Evolutionary conservation across 1,140 invertebrate genomes (phyloP).

Genomic region (Drosophila santomea): DNA sequence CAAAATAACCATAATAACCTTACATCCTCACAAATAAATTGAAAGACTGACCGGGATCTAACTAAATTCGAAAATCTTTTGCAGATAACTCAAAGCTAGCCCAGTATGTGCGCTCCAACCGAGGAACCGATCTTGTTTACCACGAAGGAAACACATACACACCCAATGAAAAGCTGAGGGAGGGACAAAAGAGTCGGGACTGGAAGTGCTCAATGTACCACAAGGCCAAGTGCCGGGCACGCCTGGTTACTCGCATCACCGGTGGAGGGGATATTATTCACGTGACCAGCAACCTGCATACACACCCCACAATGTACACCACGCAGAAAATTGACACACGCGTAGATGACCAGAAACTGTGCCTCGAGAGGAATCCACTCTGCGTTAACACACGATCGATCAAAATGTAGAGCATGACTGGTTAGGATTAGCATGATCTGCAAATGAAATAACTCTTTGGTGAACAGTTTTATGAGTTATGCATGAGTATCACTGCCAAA

Average conservation of each 20-base stretch:
- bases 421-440: neutral
- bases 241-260: constrained; percentile 64
- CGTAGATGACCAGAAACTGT: constrained; percentile 24
- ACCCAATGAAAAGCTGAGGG: constrained; percentile 76
- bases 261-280: constrained; percentile 65
- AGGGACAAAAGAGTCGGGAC: constrained; percentile 68
- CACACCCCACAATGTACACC: constrained; percentile 60
- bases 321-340: constrained; percentile 7
- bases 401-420: constrained; percentile 14
- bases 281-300: constrained; percentile 64
- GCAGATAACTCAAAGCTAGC: constrained; percentile 31
- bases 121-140: constrained; percentile 78
- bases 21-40: neutral
- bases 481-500: neutral
- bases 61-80: constrained; percentile 2
- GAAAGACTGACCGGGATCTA: neutral
- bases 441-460: neutral
- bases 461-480: neutral
- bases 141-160: constrained; percentile 80
- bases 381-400: constrained; percentile 24
- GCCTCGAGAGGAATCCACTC: constrained; percentile 49
- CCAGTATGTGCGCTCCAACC: constrained; percentile 72
- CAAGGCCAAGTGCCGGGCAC: constrained; percentile 78
- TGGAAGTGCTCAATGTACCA: constrained; percentile 85
- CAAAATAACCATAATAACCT: constrained; percentile 15